Conservation (phyloP, 1,140 invertebrate genomes). For the Drosophila sucinea region DNA sequence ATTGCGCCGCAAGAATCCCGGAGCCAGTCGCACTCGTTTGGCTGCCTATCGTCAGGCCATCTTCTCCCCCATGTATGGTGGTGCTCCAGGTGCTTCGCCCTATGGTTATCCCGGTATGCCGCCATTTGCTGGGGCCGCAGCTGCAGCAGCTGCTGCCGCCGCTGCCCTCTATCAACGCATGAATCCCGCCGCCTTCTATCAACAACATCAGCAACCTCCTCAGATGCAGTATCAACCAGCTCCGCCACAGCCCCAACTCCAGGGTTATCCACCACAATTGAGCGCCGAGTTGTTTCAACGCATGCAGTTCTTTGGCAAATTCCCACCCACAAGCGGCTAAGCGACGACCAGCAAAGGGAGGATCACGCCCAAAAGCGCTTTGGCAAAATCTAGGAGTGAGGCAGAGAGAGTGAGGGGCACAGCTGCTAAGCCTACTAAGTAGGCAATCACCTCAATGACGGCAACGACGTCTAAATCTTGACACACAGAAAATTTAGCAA, state of each 20-base stretch:
- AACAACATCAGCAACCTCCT: slow-evolving; percentile 49
- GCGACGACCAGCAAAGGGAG: neutral
- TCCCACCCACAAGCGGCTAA: slow-evolving; percentile 67
- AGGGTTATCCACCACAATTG: slow-evolving; percentile 57
- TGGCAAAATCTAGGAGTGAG: slow-evolving; percentile 62
- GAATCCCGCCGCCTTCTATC: slow-evolving; percentile 65
- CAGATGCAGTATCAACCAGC: slow-evolving; percentile 60
- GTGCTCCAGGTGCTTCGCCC: slow-evolving; percentile 34
- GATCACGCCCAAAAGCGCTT: slow-evolving; percentile 64
- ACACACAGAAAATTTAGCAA: slow-evolving; percentile 37
- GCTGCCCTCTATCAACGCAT: slow-evolving; percentile 73
- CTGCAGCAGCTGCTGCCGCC: slow-evolving; percentile 72
- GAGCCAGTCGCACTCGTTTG: slow-evolving; percentile 91
- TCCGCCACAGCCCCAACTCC: slow-evolving; percentile 37
- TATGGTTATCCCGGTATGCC: slow-evolving; percentile 72
- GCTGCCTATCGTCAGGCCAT: slow-evolving; percentile 92
- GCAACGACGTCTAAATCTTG: slow-evolving; percentile 65
- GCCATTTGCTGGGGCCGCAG: slow-evolving; percentile 61
- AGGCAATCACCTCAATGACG: slow-evolving; percentile 23
- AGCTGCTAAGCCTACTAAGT: slow-evolving; percentile 17
- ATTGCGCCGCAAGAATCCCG: slow-evolving; percentile 92
- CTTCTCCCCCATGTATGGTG: slow-evolving; percentile 83
- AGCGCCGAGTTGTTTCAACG: slow-evolving; percentile 75
- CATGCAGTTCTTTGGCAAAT: slow-evolving; percentile 81
- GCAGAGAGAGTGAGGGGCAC: slow-evolving; percentile 18